phyloP scores from a whole-genome alignment of 2,797 vertebrate genomes.

The Trachops cirrhosus region DNA sequence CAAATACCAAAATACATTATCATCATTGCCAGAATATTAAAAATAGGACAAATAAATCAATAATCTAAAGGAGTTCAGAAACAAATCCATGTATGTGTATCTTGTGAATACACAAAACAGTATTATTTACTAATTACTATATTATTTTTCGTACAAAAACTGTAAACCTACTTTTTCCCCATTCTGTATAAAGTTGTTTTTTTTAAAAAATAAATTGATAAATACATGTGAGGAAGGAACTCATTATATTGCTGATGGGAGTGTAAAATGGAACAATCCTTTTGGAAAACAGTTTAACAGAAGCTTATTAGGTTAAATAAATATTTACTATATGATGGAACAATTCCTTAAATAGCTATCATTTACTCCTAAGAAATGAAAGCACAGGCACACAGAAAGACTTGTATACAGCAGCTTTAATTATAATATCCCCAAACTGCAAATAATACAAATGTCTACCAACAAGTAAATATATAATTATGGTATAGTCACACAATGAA shows the following conservation, averaged over 20 bases:
- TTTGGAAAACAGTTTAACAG: not conserved
- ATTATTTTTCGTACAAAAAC: too few species aligned
- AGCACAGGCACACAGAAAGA: too few species aligned
- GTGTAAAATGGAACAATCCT: not conserved
- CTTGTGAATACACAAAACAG: not conserved
- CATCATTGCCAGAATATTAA: not conserved
- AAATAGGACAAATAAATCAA: not conserved
- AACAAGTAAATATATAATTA: too few species aligned
- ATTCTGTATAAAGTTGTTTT: not conserved
- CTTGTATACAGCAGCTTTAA: too few species aligned
- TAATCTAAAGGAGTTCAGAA: not conserved
- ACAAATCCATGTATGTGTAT: not conserved
- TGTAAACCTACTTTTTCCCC: too few species aligned
- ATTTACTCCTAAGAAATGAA: too few species aligned
- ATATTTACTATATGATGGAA: not conserved
- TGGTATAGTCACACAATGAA: too few species aligned
- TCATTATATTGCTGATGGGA: not conserved
- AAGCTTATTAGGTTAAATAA: not conserved
- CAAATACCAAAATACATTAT: not conserved
- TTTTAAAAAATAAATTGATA: not conserved
- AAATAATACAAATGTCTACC: too few species aligned
- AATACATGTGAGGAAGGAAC: not conserved
- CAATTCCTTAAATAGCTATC: not conserved
- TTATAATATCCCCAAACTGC: too few species aligned
- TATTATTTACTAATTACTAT: too few species aligned